phyloP scores from a whole-genome alignment of 1,140 invertebrate genomes.

The Pseudachorutes palmiensis region DNA sequence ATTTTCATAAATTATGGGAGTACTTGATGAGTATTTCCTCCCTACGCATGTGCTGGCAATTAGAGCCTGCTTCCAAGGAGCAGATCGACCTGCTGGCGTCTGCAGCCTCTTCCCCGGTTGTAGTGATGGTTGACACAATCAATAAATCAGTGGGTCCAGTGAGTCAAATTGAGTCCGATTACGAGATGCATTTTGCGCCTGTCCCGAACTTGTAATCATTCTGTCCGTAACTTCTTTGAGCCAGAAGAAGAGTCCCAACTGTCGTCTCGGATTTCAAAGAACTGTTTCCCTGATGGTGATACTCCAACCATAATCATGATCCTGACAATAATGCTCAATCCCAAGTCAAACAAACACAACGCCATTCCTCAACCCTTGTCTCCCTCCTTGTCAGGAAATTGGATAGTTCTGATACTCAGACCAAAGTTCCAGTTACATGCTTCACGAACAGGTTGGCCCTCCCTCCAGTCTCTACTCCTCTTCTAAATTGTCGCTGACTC shows the following conservation, averaged over 20 bases:
- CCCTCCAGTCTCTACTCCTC: too few species aligned
- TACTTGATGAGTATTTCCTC: not conserved
- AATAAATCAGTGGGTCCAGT: not conserved
- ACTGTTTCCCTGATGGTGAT: not conserved
- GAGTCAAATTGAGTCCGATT: not conserved
- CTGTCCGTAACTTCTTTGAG: not conserved
- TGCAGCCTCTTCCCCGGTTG: not conserved
- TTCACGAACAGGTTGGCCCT: not conserved
- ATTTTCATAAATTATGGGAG: not conserved
- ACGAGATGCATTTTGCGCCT: not conserved
- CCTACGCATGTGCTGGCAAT: not conserved
- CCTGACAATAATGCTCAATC: not conserved
- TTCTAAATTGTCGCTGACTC: too few species aligned
- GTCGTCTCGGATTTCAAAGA: not conserved
- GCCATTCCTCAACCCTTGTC: not conserved
- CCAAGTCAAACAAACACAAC: not conserved
- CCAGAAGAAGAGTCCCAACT: not conserved
- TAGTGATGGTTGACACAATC: not conserved
- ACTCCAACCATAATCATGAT: not conserved
- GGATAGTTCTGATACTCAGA: not conserved
- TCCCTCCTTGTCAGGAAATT: not conserved
- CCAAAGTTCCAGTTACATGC: not conserved
- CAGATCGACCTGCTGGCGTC: not conserved
- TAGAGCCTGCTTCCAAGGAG: not conserved
- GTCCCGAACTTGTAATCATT: not conserved